Base-by-base conservation (phyloP, 1,140 invertebrate genomes). In the Goniozus legneri region DNA sequence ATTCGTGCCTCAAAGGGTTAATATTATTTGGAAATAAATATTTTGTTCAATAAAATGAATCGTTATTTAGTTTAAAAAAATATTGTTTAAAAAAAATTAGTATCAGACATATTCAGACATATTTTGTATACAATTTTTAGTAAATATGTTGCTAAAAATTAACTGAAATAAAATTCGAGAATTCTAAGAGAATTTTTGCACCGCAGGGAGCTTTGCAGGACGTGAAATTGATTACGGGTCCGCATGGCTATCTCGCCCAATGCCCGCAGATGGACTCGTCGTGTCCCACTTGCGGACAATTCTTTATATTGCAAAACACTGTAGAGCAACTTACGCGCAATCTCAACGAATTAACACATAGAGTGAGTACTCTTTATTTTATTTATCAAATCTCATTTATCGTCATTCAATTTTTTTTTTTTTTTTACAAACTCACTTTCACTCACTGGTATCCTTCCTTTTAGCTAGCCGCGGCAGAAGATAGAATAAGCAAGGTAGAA, bases 221-320 rank as follows among this genome's bases (percentile, higher is more conserved):
- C 62, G 86, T 94, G 53, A 83, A 85, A 75, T 79, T 95, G 63
- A 86, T 92, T 57, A 83, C 83, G 60, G 87, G 89, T 61, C 82
- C 89, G 42, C 86, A 92, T 72, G 91, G 91, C 36, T 91, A 92
- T 72, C 78, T 92, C 60, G 80, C 84, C 54, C 89, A 92, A 72
- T 95, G 92, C 78, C 90, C 91, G 31, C 81, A 86, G 56, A 77
- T 90, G 68, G 88, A 92, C 67, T 85, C 87, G 55, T 86, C 84
- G 60, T 95, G 92, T 77, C 91, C 91, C 30, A 92, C 91, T 3
- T 94, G 91, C 75, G 90, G 89, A 51, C 88, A 94, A 74, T 93
- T 90, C 76, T 82, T 86, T 47, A 76, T 84, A 63, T 79, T 93
- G 60, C 87, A 92, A 76, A 83, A 82, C 54, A 86, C 86, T 46